These are phyloP conservation scores for Coleophora deauratella DNA, from an alignment of 2,888 invertebrate species.

Conservation along the genomic window DNA sequence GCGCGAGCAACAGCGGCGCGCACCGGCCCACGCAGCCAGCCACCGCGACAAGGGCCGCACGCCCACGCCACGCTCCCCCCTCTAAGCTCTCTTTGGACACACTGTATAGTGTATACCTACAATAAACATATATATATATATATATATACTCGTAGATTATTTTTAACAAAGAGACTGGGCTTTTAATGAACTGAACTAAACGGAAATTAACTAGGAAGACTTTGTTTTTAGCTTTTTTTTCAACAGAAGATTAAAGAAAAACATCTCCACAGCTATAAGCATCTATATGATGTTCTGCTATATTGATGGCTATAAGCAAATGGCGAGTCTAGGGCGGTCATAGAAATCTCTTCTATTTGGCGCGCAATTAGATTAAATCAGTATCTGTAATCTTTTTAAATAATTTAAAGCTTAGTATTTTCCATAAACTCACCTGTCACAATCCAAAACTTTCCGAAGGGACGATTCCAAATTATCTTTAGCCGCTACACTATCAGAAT, in stretches of 20 bases:
- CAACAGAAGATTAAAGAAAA: too few species aligned
- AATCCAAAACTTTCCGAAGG: conserved; percentile 79
- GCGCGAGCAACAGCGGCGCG: conserved; percentile 80
- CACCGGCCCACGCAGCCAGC: conserved; percentile 83
- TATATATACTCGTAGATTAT: conserved; percentile 73
- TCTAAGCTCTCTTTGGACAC: conserved; percentile 57
- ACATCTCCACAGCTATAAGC: too few species aligned
- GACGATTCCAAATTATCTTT: conserved; percentile 83
- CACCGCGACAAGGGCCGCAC: conserved; percentile 82
- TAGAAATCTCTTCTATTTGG: too few species aligned
- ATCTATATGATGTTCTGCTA: too few species aligned
- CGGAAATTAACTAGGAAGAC: too few species aligned
- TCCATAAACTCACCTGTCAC: conserved; percentile 75
- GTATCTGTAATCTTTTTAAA: too few species aligned
- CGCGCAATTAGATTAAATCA: too few species aligned
- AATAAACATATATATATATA: conserved; percentile 6
- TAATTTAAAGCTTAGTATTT: not conserved
- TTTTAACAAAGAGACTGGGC: not conserved
- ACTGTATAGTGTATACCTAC: conserved; percentile 77
- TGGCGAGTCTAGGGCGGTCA: too few species aligned
- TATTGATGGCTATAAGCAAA: too few species aligned
- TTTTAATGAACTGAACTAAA: too few species aligned
- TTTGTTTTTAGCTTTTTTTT: too few species aligned
- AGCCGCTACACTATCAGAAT: conserved; percentile 83
- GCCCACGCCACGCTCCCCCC: conserved; percentile 75